phyloP scores from a whole-genome alignment of 2,113 vertebrate species.

The Heliornis fulica region DNA sequence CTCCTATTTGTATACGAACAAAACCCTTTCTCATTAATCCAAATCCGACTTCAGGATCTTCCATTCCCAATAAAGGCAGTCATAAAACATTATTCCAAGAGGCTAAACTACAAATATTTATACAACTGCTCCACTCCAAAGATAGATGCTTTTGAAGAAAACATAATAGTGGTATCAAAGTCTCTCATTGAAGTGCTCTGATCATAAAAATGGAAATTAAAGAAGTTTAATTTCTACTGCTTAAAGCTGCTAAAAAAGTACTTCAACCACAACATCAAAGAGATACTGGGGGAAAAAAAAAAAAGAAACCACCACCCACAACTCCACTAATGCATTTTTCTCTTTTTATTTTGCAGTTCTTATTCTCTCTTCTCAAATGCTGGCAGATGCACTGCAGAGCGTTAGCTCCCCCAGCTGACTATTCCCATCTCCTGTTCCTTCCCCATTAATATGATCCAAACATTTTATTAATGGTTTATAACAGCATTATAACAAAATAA shows the following conservation, averaged over 20 bases:
- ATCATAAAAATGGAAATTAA: slow-evolving; percentile 51
- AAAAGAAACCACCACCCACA: too few relatives aligned
- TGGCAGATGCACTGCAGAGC: background rate
- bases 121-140: background rate
- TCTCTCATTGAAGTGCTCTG: slow-evolving; percentile 18
- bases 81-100: background rate
- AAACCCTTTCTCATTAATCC: background rate
- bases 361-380: background rate
- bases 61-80: background rate
- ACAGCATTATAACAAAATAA: background rate
- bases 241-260: slow-evolving; percentile 39
- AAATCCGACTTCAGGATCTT: background rate
- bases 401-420: slow-evolving; percentile 72
- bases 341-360: background rate
- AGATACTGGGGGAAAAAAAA: slow-evolving; percentile 8
- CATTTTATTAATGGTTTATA: background rate
- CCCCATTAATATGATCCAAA: background rate
- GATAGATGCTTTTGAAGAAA: slow-evolving; percentile 9
- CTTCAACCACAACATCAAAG: slow-evolving; percentile 44
- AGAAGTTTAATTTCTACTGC: slow-evolving; percentile 39
- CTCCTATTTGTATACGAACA: background rate
- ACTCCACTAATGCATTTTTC: background rate
- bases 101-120: background rate
- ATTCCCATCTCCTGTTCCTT: background rate
- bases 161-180: background rate